Evolutionary conservation across 2,888 invertebrate species (phyloP), one percentile per base, ranked within the genome.

Genomic region (Drosophila buzzatii): DNA sequence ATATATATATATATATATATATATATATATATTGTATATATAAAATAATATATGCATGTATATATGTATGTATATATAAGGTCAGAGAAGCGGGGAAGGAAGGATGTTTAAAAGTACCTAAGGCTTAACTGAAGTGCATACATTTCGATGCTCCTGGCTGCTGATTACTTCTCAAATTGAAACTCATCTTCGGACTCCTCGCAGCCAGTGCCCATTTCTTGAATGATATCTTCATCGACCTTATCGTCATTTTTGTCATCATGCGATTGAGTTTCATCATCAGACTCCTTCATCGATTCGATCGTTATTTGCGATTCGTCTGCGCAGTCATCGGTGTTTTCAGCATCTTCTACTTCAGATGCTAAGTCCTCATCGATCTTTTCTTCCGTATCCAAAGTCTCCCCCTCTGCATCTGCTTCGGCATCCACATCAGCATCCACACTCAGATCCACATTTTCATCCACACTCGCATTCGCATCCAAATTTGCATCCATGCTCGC

Each of bases 281-380:
- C 85, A 7, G 86, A 85, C 37, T 82, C 85, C 39, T 71, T 88
- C 52, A 85, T 58, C 12, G 85, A 85, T 44, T 85, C 85, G 27
- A 85, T 85, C 3, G 85, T 85, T n/a, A 90, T 75, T 69, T 88
- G 90, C 3, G 85, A 72, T 31, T 85, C 85, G 1, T 88, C 88
- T 10, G 53, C 66, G 37, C 52, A 56, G 3, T 59, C 27, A 41
- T 76, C 76, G 3, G 59, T 18, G 20, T 66, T 55, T 35, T 67
- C 68, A 33, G 39, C 58, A 27, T 73, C 67, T 33, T 8, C 51
- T 4, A 44, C 18, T 44, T 70, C 70, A 33, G 55, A 33, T 55
- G 65, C n/a, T 31, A 63, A 2, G 49, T 47, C 23, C 1, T 70
- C 61, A n/a, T 27, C 39, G 0, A 23, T 18, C 35, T 67, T 55